Percentiles rank a stretch among this genome's conserved stretches.
Evolutionary conservation across 2,113 vertebrate genomes (phyloP).

Genomic region (Delphinapterus leucas): DNA sequence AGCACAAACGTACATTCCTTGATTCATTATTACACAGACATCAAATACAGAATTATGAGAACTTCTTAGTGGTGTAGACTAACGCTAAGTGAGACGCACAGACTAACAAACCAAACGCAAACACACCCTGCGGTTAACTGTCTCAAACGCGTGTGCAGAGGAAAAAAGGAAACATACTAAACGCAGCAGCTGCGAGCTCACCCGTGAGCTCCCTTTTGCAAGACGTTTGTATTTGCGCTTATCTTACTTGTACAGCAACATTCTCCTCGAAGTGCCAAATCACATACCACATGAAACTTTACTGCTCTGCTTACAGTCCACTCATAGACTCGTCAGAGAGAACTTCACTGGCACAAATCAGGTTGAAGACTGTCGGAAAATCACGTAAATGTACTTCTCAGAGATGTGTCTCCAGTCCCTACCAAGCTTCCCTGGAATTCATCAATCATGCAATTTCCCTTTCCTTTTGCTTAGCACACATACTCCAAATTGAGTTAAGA

Average conservation of each 20-base stretch:
- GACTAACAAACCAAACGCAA: neutral
- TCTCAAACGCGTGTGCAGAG: fast-evolving
- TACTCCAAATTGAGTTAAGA: neutral
- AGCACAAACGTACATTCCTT: too few species aligned
- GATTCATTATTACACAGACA: neutral
- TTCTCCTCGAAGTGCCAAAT: neutral
- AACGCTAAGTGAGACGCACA: neutral
- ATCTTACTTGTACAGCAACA: neutral
- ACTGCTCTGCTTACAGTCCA: neutral
- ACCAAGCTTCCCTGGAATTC: neutral
- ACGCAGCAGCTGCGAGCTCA: fast-evolving
- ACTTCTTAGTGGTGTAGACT: neutral
- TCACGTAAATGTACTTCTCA: neutral
- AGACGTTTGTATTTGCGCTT: neutral
- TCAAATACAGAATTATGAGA: neutral
- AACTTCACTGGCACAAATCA: neutral
- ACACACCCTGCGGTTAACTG: neutral
- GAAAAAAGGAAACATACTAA: neutral
- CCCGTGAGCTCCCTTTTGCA: neutral
- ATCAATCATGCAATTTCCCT: neutral
- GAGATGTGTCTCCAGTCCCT: neutral
- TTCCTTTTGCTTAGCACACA: neutral
- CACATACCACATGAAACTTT: neutral
- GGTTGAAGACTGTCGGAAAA: neutral
- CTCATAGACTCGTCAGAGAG: neutral